Evolutionary conservation across 2,113 vertebrate genomes (phyloP).

Genomic region (Paradoxurus hermaphroditus): DNA sequence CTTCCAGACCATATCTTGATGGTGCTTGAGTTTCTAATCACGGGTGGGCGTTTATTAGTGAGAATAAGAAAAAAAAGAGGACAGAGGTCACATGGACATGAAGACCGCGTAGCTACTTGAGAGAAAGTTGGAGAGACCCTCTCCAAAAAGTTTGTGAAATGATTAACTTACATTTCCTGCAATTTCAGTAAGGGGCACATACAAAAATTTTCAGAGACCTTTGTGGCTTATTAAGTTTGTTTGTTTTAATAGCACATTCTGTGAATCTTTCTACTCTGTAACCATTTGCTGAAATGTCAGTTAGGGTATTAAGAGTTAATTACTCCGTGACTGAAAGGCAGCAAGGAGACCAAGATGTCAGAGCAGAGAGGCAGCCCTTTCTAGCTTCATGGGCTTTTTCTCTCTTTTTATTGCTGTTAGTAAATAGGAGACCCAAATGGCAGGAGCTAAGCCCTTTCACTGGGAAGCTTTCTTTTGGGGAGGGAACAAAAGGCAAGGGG

Average conservation of each 20-base stretch:
- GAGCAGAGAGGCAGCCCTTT: background rate
- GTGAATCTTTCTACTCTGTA: background rate
- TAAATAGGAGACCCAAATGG: background rate
- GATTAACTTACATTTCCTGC: background rate
- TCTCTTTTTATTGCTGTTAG: background rate
- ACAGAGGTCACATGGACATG: background rate
- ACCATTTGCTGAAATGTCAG: background rate
- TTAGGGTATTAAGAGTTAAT: conserved; percentile 39
- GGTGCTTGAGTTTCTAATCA: background rate
- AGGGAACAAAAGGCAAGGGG: background rate
- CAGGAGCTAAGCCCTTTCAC: background rate
- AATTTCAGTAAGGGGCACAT: background rate
- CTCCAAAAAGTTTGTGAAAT: background rate
- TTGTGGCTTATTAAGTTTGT: background rate
- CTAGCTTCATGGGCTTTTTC: background rate
- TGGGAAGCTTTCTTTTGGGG: background rate
- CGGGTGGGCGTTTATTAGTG: background rate
- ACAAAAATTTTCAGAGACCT: background rate
- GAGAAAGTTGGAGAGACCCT: background rate
- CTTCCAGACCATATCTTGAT: background rate
- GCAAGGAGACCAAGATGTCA: background rate
- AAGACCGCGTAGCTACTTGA: background rate
- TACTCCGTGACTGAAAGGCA: background rate
- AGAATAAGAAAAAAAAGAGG: background rate
- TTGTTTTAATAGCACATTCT: background rate